These are phyloP conservation scores for Beaufortia kweichowensis DNA, from an alignment of 2,113 vertebrate genomes.

Conservation along the genomic window DNA sequence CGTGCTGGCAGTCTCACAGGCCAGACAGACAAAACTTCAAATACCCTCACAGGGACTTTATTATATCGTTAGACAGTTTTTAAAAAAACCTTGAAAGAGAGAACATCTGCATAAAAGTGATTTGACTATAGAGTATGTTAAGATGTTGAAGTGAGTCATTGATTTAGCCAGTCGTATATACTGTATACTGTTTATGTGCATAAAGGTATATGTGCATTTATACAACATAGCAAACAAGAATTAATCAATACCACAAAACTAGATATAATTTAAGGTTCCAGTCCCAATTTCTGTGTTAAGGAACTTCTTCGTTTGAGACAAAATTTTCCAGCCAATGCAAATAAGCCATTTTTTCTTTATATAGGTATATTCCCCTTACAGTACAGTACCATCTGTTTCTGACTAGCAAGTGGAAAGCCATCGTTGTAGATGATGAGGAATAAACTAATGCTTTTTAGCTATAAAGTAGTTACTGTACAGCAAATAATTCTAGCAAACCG, in stretches of 20 bases:
- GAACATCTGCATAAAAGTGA: slow-evolving; percentile 17
- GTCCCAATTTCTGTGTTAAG: too few species aligned
- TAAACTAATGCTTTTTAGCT: slow-evolving; percentile 8
- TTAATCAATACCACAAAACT: too few species aligned
- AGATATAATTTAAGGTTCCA: too few species aligned
- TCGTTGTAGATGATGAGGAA: too few species aligned
- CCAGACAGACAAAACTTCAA: slow-evolving; percentile 9
- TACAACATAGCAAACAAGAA: too few species aligned
- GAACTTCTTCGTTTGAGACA: too few species aligned
- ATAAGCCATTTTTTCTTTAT: background rate
- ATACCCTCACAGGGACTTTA: slow-evolving; percentile 22
- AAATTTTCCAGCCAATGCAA: too few species aligned
- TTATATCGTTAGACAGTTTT: slow-evolving; percentile 4
- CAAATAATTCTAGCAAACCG: too few species aligned
- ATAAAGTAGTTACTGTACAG: background rate
- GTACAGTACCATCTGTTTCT: too few species aligned
- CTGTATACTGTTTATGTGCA: too few species aligned
- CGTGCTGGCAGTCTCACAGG: slow-evolving; percentile 21
- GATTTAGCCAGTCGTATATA: too few species aligned
- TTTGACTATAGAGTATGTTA: slow-evolving; percentile 18
- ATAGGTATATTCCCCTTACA: background rate
- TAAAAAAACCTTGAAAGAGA: slow-evolving; percentile 7
- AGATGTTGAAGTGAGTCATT: background rate
- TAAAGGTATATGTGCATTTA: too few species aligned
- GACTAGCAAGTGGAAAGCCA: background rate